phyloP scores from a whole-genome alignment of 2,888 invertebrate genomes.

The Deilephila porcellus region DNA sequence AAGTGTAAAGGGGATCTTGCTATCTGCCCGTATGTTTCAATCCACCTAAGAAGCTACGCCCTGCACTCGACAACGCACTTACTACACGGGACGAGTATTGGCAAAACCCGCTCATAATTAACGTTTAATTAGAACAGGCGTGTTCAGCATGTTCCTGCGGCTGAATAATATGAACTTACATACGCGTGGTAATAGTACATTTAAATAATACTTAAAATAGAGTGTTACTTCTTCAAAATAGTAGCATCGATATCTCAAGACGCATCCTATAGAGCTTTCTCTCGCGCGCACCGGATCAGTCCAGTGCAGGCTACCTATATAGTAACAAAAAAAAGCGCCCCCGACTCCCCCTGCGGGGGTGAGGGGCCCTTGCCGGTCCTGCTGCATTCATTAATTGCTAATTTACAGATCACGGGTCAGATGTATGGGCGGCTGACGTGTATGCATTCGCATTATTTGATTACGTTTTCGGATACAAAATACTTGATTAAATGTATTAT shows the following conservation, averaged over 20 bases:
- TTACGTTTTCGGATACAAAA: slow-evolving; percentile 20
- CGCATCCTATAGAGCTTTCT: slow-evolving; percentile 41
- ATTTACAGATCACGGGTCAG: slow-evolving; percentile 77
- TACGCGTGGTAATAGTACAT: no score
- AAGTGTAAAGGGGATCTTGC: no score
- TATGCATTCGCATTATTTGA: slow-evolving; percentile 24
- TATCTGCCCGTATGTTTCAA: no score
- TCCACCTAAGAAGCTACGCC: no score
- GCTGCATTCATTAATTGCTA: slow-evolving; percentile 82
- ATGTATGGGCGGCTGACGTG: slow-evolving; percentile 54
- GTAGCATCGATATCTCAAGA: slow-evolving; percentile 34
- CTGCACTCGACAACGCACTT: no score
- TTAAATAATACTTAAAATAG: no score
- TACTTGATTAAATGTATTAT: slow-evolving; percentile 10
- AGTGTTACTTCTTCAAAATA: not conserved
- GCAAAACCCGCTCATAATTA: no score
- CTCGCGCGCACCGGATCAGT: slow-evolving; percentile 51
- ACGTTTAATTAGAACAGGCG: no score
- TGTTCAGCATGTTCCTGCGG: no score
- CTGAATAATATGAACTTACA: no score
- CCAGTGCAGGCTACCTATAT: slow-evolving; percentile 71
- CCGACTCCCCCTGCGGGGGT: slow-evolving; percentile 37
- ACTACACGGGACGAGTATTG: no score
- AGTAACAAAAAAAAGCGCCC: slow-evolving; percentile 64
- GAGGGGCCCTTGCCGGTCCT: slow-evolving; percentile 52